Evolutionary conservation across 1,140 invertebrate species (phyloP), one percentile per base, ranked within the genome.

Genomic region (Carcinoscorpius rotundicauda): DNA sequence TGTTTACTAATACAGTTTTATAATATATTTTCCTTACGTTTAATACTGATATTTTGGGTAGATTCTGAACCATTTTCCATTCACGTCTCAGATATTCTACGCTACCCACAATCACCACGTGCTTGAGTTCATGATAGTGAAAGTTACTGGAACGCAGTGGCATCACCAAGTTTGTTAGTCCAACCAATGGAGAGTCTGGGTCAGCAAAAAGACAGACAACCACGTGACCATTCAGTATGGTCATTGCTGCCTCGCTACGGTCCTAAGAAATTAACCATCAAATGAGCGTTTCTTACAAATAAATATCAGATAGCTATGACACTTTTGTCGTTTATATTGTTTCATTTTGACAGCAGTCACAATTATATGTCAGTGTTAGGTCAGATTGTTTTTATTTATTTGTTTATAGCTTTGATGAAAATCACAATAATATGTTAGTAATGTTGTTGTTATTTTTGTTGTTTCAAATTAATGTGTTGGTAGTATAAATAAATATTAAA

Each of bases 31-130:
- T 29, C 29, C 29, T 86, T 80, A 95, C 96, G 82, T 97, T 97
- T 71, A 99, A 83, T 73, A 99, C 93, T 72, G 94, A 97, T 75
- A 99, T 96, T 82, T 99, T 98, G 51, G 97, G 97, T 76, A 99
- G 84, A 84, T 98, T 98, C 79, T 97, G 93, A 72, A 99, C 82
- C 86, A 97, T 98, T 79, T 98, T 98, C 97, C 97, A 99, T 79
- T 99, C 97, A 71, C 79, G 73, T 71, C 91, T 83, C 70, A 99
- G 90, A 76, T 99, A 99, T 74, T 99, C 96, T 66, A 97, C 90
- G 73, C 97, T 95, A 58, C 97, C 97, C 67, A 99, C 95, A 74
- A 99, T 97, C 63, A 99, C 94, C 72, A 98, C 94, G 80, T 98
- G 95, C 80, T 98, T 98, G 71, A 99, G 85, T 81, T 99, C 97